A percentile compares a stretch with the other conserved stretches of the same genome.
Conservation (phyloP, 53 echinoderm and acorn worm species). For the Actinopyga echinites region DNA sequence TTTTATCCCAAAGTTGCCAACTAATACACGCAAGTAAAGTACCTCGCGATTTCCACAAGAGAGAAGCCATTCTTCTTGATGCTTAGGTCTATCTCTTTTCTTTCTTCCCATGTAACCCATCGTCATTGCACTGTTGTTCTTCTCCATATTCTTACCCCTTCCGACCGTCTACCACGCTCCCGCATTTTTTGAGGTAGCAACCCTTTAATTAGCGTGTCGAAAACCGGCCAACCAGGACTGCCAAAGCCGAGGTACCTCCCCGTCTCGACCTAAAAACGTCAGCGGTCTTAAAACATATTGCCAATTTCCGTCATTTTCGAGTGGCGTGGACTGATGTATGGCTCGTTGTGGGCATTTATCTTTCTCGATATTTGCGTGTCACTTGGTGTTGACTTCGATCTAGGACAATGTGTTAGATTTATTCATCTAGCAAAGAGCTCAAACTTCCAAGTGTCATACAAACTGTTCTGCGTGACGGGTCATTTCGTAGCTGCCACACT, state of each 20-base stretch:
- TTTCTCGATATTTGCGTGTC: slow-evolving; percentile 26
- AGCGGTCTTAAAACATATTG: slow-evolving; percentile 35
- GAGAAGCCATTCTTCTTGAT: no score
- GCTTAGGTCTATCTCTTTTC: no score
- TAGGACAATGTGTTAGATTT: slow-evolving; percentile 43
- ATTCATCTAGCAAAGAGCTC: neutral
- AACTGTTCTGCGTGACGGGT: no score
- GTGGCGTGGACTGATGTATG: slow-evolving; percentile 36
- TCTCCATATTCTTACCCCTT: no score
- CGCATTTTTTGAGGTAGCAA: slow-evolving; percentile 2
- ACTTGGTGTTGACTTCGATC: neutral
- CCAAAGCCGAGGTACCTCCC: slow-evolving; percentile 24
- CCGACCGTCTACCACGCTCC: no score
- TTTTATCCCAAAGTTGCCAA: no score
- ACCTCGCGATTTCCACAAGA: no score
- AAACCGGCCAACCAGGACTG: slow-evolving; percentile 41
- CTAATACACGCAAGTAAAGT: no score
- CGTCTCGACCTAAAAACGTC: slow-evolving; percentile 49
- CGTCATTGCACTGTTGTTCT: no score
- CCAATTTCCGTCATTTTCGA: slow-evolving; percentile 49
- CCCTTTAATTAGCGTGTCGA: slow-evolving; percentile 35
- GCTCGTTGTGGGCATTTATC: slow-evolving; percentile 31
- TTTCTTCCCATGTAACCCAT: no score
- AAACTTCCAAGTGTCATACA: no score
- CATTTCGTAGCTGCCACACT: no score